These are phyloP conservation scores for Diogma glabrata DNA, from an alignment of 2,888 invertebrate genomes.

Conservation along the genomic window DNA sequence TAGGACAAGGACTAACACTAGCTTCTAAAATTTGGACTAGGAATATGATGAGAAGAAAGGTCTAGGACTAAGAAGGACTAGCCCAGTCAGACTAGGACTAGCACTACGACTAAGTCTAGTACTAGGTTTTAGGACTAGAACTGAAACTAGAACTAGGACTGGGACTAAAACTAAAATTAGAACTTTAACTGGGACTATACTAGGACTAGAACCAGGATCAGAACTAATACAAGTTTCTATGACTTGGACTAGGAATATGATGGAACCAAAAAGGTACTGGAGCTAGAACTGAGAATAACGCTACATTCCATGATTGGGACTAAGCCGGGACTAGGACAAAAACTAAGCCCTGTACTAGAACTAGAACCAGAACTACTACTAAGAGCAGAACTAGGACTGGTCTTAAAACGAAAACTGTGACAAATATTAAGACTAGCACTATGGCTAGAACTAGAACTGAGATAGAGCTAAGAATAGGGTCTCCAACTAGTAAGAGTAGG, in stretches of 20 bases:
- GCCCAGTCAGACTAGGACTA: conserved; percentile 8
- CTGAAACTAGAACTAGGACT: background rate
- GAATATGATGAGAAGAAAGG: no score
- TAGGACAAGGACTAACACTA: conserved; percentile 9
- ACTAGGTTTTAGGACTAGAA: conserved; percentile 4
- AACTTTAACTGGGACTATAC: conserved; percentile 1
- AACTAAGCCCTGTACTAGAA: no score
- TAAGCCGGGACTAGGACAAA: no score
- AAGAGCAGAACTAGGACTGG: conserved; percentile 4
- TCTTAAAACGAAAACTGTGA: no score
- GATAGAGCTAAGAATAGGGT: background rate
- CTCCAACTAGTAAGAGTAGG: background rate
- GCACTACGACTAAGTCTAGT: conserved; percentile 6
- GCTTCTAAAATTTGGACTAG: conserved; percentile 10
- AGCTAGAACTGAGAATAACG: no score
- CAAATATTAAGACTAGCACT: background rate
- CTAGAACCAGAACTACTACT: conserved; percentile 9
- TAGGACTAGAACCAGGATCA: conserved; percentile 5
- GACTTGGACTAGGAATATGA: conserved; percentile 9
- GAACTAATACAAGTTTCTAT: conserved; percentile 1
- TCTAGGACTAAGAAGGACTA: no score
- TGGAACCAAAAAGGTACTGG: no score
- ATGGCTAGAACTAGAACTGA: background rate
- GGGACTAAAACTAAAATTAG: background rate
- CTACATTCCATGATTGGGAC: no score